Evolutionary conservation across 2,888 invertebrate genomes (phyloP), one percentile per base, ranked within the genome.

Genomic region (Pemphredon lugubris): DNA sequence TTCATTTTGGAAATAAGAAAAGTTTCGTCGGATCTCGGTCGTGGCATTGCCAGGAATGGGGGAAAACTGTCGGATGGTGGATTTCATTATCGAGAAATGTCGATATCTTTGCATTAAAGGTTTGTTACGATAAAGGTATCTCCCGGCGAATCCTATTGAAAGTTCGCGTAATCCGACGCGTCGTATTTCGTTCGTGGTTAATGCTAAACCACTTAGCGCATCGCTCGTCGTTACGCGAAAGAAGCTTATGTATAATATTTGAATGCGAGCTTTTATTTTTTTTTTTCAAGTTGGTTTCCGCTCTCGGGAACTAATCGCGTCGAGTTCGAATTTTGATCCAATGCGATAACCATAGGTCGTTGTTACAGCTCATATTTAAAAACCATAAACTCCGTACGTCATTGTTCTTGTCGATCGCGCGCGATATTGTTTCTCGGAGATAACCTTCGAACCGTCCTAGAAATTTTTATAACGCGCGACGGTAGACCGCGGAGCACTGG

Each of bases 1-100:
- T 79, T 79, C 75, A 77, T 79, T 79, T 79, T 70, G 57, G 61
- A 72, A 80, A 77, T 80, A 79, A 75, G 75, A 70, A 79, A 79
- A 79, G 72, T 79, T 79, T 72, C 23, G 37, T 32, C 26, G 21
- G 48, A 23, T 21, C 45, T 18, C 7, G 21, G 20, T 16, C 14
- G 18, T 34, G 59, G 30, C 60, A 45, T 63, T 48, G 42, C 60
- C n/a, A n/a, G n/a, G n/a, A n/a, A n/a, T 60, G 45, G 4, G 60
- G 32, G 60, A 51, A 45, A 18, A 21, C 53, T 69, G 69, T 80
- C 74, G 57, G 75, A 70, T 67, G 69, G 74, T 34, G 69, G 65
- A 80, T 77, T 79, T 72, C 70, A 77, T 75, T 75, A 71, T 55
- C 44, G 45, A 40, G 47, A 30, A 42, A 57, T 21, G 58, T 53